phyloP scores from a whole-genome alignment of 2,113 vertebrate genomes.

The Thunnus maccoyii region DNA sequence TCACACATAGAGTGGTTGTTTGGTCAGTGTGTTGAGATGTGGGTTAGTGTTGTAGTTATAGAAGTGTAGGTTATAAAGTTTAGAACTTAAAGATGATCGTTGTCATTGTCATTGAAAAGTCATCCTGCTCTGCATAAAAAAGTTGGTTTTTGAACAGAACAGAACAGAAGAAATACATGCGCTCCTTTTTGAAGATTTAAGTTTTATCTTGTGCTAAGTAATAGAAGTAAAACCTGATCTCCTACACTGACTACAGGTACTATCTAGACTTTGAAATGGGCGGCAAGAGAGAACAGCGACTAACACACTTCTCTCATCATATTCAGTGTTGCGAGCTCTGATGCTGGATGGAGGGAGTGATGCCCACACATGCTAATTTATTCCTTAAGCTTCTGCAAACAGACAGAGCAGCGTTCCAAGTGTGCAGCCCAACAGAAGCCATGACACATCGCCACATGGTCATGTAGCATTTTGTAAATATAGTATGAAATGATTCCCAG shows the following conservation, averaged over 20 bases:
- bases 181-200: not conserved
- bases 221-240: not conserved
- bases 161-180: not conserved
- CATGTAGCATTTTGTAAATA: constrained; percentile 76
- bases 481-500: constrained; percentile 49
- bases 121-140: no score
- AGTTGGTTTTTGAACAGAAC: not conserved
- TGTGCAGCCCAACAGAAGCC: constrained; percentile 84
- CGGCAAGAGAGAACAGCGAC: constrained; percentile 4
- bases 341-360: constrained; percentile 62
- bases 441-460: constrained; percentile 87
- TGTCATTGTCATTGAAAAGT: no score
- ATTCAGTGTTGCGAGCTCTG: constrained; percentile 44
- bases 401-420: constrained; percentile 74
- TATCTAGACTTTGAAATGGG: not conserved
- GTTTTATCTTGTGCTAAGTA: no score
- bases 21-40: constrained; percentile 22
- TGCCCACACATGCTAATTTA: constrained; percentile 86
- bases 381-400: constrained; percentile 82
- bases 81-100: no score
- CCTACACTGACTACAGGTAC: not conserved
- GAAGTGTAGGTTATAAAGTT: not conserved
- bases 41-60: not conserved
- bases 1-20: not conserved
- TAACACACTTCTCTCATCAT: constrained; percentile 29